Evolutionary conservation across 2,888 invertebrate genomes (phyloP).

Genomic region (Schrankia costaestrigalis): DNA sequence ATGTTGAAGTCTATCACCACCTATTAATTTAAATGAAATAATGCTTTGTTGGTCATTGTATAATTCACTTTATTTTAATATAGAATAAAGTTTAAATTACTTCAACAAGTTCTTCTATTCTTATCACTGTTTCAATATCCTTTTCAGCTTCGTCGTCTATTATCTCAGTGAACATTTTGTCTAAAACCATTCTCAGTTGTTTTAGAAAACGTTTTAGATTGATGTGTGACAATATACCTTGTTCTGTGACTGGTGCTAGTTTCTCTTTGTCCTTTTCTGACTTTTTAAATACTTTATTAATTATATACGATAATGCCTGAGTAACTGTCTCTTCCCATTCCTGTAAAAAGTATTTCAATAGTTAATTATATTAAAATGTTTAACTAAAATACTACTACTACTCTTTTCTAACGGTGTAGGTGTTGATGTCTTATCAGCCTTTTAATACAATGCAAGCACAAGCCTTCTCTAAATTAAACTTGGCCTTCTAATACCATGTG

Average conservation of each 20-base stretch:
- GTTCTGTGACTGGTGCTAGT: conserved; percentile 73
- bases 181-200: conserved; percentile 61
- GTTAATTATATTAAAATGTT: not conserved
- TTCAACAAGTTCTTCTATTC: conserved; percentile 71
- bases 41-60: conserved; percentile 59
- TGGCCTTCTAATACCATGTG: too few species aligned
- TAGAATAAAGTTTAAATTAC: conserved; percentile 24
- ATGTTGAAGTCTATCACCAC: too few species aligned
- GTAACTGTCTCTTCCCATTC: conserved; percentile 91
- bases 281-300: conserved; percentile 83
- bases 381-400: too few species aligned
- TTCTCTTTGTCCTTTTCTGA: conserved; percentile 83
- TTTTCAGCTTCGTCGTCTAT: conserved; percentile 25
- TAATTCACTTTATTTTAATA: conserved; percentile 42
- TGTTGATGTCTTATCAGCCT: too few species aligned
- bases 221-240: conserved; percentile 63
- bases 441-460: too few species aligned
- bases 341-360: conserved; percentile 56
- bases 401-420: too few species aligned
- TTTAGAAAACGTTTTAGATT: conserved; percentile 70
- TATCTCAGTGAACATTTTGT: conserved; percentile 52
- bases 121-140: conserved; percentile 38
- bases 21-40: conserved; percentile 30
- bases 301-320: conserved; percentile 82
- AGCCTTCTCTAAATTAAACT: too few species aligned